A percentile compares a stretch with the other conserved stretches of the same genome.
Evolutionary conservation across 1,140 invertebrate species (phyloP).

Genomic region (Temnothorax longispinosus): DNA sequence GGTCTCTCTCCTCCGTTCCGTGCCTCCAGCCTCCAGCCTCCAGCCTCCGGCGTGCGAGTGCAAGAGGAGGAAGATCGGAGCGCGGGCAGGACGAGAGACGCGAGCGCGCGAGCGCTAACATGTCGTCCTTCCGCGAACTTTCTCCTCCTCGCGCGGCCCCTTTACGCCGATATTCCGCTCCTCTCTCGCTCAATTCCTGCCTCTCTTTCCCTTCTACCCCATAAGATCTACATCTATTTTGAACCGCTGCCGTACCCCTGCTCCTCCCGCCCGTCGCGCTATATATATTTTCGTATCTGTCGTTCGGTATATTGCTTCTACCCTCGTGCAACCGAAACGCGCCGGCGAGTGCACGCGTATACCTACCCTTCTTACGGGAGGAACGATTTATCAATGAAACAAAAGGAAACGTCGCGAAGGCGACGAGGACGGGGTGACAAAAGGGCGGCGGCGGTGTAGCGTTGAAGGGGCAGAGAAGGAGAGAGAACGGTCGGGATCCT

Average conservation of each 20-base stretch:
- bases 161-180: slow-evolving; percentile 26
- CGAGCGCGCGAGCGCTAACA: neutral
- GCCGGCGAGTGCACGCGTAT: neutral
- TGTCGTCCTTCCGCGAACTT: slow-evolving; percentile 41
- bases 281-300: slow-evolving; percentile 54
- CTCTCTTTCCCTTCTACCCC: slow-evolving; percentile 9
- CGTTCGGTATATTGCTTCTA: slow-evolving; percentile 42
- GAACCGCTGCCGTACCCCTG: neutral
- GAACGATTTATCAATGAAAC: slow-evolving; percentile 45
- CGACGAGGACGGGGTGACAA: neutral
- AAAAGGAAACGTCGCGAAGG: slow-evolving; percentile 5
- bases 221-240: slow-evolving; percentile 38
- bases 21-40: neutral
- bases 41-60: neutral
- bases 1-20: neutral
- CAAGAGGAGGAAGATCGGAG: slow-evolving; percentile 18
- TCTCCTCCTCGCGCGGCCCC: neutral
- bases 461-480: neutral
- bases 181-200: slow-evolving; percentile 28
- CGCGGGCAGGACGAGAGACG: slow-evolving; percentile 9
- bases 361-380: neutral
- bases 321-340: neutral
- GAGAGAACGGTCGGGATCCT: neutral
- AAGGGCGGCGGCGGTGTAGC: neutral
- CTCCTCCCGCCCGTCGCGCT: neutral